Conservation (phyloP, 2,888 invertebrate genomes). For the Athripsodes cinereus region DNA sequence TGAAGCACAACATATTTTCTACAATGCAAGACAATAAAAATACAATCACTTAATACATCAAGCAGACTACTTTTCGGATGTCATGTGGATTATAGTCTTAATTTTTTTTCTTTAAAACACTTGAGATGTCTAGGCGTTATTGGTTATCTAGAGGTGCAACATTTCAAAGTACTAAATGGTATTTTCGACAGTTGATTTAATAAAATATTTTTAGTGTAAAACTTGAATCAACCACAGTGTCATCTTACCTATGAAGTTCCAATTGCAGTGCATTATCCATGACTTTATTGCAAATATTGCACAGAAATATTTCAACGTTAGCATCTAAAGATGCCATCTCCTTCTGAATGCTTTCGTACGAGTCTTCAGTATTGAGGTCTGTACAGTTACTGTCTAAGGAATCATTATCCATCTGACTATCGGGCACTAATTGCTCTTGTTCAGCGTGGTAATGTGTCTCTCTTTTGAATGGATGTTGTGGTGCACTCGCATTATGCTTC, state of each 20-base stretch:
- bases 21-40: too few relatives aligned
- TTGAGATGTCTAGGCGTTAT: too few relatives aligned
- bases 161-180: too few relatives aligned
- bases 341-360: not conserved
- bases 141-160: too few relatives aligned
- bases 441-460: not conserved
- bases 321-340: conserved; percentile 3
- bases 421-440: conserved; percentile 12
- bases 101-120: too few relatives aligned
- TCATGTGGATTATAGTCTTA: too few relatives aligned
- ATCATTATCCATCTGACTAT: conserved; percentile 15
- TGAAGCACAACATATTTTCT: too few relatives aligned
- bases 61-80: too few relatives aligned
- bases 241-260: conserved; percentile 1
- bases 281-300: conserved; percentile 9
- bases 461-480: not conserved
- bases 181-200: too few relatives aligned
- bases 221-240: too few relatives aligned
- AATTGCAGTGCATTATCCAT: not conserved
- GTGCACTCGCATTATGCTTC: not conserved
- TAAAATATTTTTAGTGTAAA: too few relatives aligned
- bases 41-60: too few relatives aligned
- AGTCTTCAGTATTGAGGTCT: conserved; percentile 7
- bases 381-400: conserved; percentile 4
- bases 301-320: conserved; percentile 4